Evolutionary conservation across 2,113 vertebrate genomes (phyloP).

Genomic region (Syrmaticus mikado): DNA sequence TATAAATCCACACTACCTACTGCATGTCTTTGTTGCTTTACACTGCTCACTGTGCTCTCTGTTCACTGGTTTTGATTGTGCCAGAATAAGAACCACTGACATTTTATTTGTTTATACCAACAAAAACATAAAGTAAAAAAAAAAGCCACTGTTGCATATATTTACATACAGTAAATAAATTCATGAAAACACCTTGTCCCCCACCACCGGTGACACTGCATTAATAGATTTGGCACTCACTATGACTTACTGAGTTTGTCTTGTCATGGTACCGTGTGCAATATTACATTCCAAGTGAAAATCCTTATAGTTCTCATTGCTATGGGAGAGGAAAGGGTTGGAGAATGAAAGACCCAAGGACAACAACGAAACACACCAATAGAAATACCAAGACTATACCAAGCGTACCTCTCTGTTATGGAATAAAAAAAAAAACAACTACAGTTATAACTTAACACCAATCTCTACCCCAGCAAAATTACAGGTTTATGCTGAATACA

Average conservation of each 20-base stretch:
- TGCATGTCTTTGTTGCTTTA: not conserved
- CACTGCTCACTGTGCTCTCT: not conserved
- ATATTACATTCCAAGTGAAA: not conserved
- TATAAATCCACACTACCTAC: not conserved
- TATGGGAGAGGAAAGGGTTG: not conserved
- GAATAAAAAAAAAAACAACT: not conserved
- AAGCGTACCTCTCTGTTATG: constrained; percentile 7
- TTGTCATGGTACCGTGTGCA: constrained; percentile 11
- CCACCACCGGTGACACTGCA: not conserved
- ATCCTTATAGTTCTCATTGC: not conserved
- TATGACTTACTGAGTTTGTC: not conserved
- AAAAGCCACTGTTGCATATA: not conserved
- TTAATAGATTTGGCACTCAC: constrained; percentile 27
- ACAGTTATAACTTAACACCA: constrained; percentile 41
- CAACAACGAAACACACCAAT: not conserved
- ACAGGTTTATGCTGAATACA: constrained; percentile 89
- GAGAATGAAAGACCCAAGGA: not conserved
- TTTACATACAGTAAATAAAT: constrained; percentile 27
- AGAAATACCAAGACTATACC: constrained; percentile 21
- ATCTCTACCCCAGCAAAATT: constrained; percentile 45
- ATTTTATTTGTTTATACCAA: not conserved
- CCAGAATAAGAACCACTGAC: constrained; percentile 25
- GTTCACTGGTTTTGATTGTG: not conserved
- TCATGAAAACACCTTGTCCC: not conserved
- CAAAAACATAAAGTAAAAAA: not conserved